These are phyloP conservation scores for Heterohyrax brucei DNA, from an alignment of 2,797 vertebrate species.

Conservation along the genomic window DNA sequence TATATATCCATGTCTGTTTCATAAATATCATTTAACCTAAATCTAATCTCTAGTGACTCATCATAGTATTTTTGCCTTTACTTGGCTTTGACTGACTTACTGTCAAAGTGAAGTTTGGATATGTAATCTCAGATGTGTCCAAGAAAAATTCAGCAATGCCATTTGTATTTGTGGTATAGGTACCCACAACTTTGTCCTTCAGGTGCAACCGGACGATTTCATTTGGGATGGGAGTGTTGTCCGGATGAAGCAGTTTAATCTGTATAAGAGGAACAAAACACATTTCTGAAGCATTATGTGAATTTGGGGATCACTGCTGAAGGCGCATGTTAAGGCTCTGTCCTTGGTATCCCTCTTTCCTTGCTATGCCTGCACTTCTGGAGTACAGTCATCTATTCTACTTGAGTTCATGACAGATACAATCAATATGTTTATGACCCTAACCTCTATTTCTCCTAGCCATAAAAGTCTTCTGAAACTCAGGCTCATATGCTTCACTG, in stretches of 20 bases:
- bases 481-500: background rate
- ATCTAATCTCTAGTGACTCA: background rate
- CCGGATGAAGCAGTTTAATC: slow-evolving; percentile 88
- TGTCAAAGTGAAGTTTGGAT: slow-evolving; percentile 82
- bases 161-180: slow-evolving; percentile 88
- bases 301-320: background rate
- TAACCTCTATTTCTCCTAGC: background rate
- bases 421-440: background rate
- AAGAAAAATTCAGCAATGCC: slow-evolving; percentile 91
- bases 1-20: background rate
- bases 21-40: background rate
- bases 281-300: background rate
- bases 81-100: slow-evolving; percentile 86
- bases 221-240: slow-evolving; percentile 82
- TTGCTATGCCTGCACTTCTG: background rate
- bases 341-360: background rate
- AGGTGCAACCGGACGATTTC: slow-evolving; percentile 88
- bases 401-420: background rate
- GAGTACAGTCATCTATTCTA: background rate
- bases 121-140: slow-evolving; percentile 89
- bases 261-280: slow-evolving; percentile 76
- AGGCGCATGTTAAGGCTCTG: background rate
- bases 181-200: slow-evolving; percentile 59
- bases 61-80: too few relatives aligned
- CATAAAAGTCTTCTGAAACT: background rate